Percentiles rank a stretch among this genome's conserved stretches.
Evolutionary conservation across 1,140 invertebrate species (phyloP).

Genomic region (Conus betulinus): DNA sequence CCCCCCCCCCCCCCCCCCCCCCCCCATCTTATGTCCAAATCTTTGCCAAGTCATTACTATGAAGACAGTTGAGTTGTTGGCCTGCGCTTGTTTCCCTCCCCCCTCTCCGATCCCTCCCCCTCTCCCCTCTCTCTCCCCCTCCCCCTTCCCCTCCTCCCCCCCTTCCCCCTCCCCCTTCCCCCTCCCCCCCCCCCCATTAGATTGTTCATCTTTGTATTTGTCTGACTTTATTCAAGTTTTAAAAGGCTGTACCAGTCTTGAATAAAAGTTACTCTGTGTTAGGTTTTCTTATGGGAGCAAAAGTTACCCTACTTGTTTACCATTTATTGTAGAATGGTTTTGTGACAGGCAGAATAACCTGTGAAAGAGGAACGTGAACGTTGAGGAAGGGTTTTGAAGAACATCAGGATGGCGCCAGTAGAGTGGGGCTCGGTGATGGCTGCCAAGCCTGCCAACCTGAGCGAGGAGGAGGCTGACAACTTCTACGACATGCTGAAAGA

Average conservation of each 20-base stretch:
- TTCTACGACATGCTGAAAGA: slow-evolving; percentile 62
- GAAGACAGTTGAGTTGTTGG: too few species aligned
- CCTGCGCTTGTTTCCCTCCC: too few species aligned
- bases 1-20: too few species aligned
- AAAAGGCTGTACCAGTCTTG: background rate
- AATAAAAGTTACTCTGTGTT: background rate
- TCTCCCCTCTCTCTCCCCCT: too few species aligned
- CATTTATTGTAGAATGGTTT: background rate
- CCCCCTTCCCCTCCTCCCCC: too few species aligned
- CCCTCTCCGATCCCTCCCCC: too few species aligned
- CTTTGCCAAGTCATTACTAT: too few species aligned
- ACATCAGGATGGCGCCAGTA: slow-evolving; percentile 64
- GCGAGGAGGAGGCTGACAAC: slow-evolving; percentile 63
- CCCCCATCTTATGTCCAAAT: too few species aligned
- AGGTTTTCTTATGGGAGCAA: background rate
- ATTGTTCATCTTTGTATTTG: too few species aligned
- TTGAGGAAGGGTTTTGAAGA: background rate
- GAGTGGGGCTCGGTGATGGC: slow-evolving; percentile 70
- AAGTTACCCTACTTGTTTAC: background rate
- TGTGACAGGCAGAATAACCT: background rate
- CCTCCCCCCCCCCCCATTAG: too few species aligned
- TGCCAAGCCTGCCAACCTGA: slow-evolving; percentile 55
- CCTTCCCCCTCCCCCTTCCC: too few species aligned
- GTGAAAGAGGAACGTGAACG: background rate
- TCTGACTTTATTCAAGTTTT: too few species aligned